phyloP scores from a whole-genome alignment of 2,113 vertebrate species.

The Notechis scutatus region DNA sequence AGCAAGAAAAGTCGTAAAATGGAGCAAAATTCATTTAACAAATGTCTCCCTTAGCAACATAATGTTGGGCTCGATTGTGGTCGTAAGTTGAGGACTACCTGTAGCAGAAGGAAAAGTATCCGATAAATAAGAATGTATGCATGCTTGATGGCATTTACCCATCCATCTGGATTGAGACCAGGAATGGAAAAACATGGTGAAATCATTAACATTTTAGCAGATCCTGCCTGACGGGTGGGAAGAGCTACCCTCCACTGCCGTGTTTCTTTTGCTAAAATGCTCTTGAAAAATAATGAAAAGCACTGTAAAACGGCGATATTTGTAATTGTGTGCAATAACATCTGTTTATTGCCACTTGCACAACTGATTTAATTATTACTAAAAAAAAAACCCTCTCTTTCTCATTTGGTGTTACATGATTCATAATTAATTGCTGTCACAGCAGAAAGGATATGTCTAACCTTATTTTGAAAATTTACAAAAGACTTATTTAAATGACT shows the following conservation, averaged over 20 bases:
- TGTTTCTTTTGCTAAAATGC: background rate
- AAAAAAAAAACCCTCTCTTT: background rate
- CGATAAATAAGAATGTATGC: background rate
- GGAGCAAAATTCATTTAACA: too few species aligned
- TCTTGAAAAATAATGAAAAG: background rate
- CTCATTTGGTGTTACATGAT: background rate
- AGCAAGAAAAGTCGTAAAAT: too few species aligned
- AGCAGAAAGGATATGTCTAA: background rate
- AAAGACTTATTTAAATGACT: background rate
- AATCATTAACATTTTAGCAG: background rate
- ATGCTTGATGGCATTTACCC: background rate
- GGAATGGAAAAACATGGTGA: background rate
- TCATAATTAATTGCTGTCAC: constrained; percentile 10
- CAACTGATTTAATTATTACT: constrained; percentile 5
- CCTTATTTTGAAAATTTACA: background rate
- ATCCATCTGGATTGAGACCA: background rate
- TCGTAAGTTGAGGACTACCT: too few species aligned
- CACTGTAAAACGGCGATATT: background rate
- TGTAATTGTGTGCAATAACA: constrained; percentile 14
- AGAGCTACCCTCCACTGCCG: background rate
- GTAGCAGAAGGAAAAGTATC: background rate
- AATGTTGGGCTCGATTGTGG: too few species aligned
- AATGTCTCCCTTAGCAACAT: too few species aligned
- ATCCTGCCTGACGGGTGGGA: background rate
- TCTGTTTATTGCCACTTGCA: constrained; percentile 6